These are phyloP conservation scores for Lytechinus variegatus DNA, from an alignment of 35 echinoderm and acorn worm genomes.

Conservation along the genomic window DNA sequence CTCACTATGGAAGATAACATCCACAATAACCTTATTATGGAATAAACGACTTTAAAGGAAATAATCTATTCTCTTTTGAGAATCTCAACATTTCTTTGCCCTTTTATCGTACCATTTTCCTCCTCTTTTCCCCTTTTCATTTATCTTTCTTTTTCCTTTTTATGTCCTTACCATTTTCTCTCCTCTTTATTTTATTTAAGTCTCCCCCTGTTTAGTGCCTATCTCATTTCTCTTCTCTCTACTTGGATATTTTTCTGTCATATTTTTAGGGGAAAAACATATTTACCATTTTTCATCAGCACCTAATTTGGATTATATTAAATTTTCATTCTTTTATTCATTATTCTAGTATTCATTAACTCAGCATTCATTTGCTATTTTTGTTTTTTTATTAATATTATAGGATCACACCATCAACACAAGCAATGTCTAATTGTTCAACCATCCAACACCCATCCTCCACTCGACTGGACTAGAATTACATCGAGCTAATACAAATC, in stretches of 20 bases:
- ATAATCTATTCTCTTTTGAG: too few species aligned
- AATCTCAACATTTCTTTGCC: background rate
- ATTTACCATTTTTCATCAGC: background rate
- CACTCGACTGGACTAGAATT: background rate
- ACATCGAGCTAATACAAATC: background rate
- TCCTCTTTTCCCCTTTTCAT: background rate
- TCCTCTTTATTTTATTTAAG: background rate
- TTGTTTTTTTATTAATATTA: background rate
- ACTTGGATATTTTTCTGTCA: background rate
- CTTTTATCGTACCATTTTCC: background rate
- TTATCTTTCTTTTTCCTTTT: background rate
- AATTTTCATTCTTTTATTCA: too few species aligned
- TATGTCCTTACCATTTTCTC: background rate
- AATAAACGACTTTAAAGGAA: too few species aligned
- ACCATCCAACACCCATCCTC: background rate
- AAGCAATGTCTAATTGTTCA: background rate
- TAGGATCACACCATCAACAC: conserved; percentile 1
- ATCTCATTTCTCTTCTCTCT: background rate
- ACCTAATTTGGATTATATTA: background rate
- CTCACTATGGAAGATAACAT: too few species aligned
- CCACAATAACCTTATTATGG: too few species aligned
- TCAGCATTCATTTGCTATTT: background rate
- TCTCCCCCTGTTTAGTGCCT: background rate
- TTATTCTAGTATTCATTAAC: too few species aligned
- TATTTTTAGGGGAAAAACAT: too few species aligned